These are phyloP conservation scores for Cephus pygmeus DNA, from an alignment of 2,888 invertebrate genomes.

Conservation along the genomic window DNA sequence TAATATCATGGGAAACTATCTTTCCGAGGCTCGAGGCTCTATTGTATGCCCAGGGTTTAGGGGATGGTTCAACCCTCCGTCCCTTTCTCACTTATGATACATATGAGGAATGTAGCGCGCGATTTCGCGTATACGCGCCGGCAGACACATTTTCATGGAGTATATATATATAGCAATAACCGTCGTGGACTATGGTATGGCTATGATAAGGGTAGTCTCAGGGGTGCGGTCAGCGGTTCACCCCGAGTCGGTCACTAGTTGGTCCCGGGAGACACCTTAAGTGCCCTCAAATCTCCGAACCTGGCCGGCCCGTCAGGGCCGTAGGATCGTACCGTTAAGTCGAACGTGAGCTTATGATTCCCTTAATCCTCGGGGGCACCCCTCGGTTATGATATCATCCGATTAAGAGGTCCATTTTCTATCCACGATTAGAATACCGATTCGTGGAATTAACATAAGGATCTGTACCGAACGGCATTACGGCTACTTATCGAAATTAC, in stretches of 20 bases:
- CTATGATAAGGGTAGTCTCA: slow-evolving; percentile 16
- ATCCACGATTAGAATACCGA: neutral
- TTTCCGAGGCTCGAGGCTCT: neutral
- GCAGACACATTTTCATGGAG: neutral
- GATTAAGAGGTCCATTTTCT: neutral
- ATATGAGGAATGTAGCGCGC: neutral
- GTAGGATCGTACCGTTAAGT: neutral
- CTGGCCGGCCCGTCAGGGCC: neutral
- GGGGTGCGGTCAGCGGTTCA: slow-evolving; percentile 15
- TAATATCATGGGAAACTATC: neutral
- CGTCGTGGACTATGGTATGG: neutral
- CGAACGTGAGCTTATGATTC: neutral
- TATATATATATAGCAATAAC: neutral
- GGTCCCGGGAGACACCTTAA: slow-evolving; percentile 23
- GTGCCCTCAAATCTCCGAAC: slow-evolving; percentile 21
- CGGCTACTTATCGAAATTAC: neutral
- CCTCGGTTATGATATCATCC: neutral
- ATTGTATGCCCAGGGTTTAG: neutral
- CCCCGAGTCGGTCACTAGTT: slow-evolving; percentile 22
- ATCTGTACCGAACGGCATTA: neutral
- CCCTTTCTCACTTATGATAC: neutral
- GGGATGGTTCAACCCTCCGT: neutral
- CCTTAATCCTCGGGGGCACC: neutral
- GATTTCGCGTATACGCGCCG: neutral
- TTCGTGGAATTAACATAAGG: neutral